Evolutionary conservation across 2,113 vertebrate genomes (phyloP).

Genomic region (Phaetusa simplex): DNA sequence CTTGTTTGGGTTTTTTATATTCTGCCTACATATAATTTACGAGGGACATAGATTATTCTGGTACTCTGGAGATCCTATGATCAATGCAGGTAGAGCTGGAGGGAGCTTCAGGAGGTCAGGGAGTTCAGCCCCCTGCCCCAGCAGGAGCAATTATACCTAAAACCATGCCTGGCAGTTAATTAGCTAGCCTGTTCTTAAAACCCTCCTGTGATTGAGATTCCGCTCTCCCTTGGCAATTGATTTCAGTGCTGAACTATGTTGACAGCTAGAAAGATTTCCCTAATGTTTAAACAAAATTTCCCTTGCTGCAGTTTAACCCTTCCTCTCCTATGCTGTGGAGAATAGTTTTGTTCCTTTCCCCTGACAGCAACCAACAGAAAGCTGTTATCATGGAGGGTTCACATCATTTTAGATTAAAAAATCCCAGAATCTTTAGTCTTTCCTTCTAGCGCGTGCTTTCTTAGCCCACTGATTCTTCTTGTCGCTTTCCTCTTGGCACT

Average conservation of each 20-base stretch:
- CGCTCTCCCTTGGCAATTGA: background rate
- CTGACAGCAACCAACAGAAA: background rate
- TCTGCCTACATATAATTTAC: background rate
- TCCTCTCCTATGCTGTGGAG: background rate
- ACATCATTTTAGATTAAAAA: background rate
- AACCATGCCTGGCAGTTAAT: background rate
- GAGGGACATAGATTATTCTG: background rate
- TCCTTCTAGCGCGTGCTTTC: background rate
- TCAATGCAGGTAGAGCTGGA: background rate
- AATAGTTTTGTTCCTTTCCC: background rate
- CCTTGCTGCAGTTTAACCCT: conserved; percentile 12
- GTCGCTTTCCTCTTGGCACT: background rate
- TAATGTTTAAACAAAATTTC: background rate
- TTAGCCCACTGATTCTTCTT: background rate
- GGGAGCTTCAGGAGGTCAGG: background rate
- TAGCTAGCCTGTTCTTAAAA: background rate
- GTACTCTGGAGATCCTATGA: background rate
- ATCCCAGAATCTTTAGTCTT: background rate
- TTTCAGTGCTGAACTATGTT: background rate
- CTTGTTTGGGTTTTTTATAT: background rate
- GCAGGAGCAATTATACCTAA: background rate
- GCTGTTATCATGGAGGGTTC: background rate
- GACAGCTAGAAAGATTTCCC: background rate
- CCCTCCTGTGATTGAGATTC: background rate
- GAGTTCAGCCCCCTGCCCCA: background rate